phyloP scores from a whole-genome alignment of 1,140 invertebrate species.

The Zaprionus vittiger region DNA sequence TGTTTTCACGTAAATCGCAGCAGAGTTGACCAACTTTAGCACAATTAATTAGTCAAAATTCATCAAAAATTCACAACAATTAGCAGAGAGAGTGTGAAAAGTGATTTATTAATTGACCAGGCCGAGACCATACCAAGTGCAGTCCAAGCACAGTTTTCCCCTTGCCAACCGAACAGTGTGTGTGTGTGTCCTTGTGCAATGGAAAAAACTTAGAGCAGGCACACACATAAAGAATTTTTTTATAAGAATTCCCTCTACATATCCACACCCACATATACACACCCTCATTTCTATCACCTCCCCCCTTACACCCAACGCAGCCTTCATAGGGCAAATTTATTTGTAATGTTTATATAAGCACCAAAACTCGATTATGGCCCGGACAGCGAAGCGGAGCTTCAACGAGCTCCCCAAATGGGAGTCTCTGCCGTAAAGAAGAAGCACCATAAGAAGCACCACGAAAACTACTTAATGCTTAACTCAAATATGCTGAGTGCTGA shows the following conservation, averaged over 20 bases:
- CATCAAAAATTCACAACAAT: conserved; percentile 29
- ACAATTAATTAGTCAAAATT: conserved; percentile 45
- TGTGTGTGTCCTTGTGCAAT: conserved; percentile 30
- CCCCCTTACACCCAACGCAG: too few relatives aligned
- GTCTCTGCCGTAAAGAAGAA: background rate
- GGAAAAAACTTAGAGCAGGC: conserved; percentile 13
- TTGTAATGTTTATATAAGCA: conserved; percentile 65
- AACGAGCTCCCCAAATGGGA: background rate
- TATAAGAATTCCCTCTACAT: background rate
- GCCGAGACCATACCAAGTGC: conserved; percentile 1
- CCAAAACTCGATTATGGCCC: background rate
- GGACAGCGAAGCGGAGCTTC: background rate
- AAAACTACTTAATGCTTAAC: background rate
- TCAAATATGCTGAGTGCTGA: background rate
- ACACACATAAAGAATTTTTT: conserved; percentile 10
- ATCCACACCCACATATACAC: background rate
- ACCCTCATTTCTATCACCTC: background rate
- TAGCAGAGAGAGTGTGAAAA: conserved; percentile 17
- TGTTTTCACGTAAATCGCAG: conserved; percentile 56
- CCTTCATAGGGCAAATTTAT: conserved; percentile 13
- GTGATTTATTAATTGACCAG: background rate
- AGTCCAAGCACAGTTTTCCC: background rate
- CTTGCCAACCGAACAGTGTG: background rate
- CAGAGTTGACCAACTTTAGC: conserved; percentile 32
- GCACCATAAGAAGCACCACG: background rate